Evolutionary conservation across 30 jellyfish, hydroid and myxozoan genomes (phyloP), one percentile per base, ranked within the genome.

Genomic region (Nemopilema nomurai): DNA sequence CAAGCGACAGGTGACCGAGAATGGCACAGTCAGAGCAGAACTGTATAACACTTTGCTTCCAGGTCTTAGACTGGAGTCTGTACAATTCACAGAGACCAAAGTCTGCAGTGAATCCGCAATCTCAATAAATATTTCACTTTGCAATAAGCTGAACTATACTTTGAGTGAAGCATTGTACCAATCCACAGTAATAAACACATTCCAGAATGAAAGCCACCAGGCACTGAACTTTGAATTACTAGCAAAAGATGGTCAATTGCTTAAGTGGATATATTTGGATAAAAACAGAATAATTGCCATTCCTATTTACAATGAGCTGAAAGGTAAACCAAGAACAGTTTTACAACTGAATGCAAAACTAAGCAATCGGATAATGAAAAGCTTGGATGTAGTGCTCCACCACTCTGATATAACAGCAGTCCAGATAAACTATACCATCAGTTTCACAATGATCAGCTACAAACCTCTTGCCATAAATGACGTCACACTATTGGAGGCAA

Each of bases 381-480:
- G 25, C 19, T 19, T 51, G 26, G 79, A 28, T 1, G 21, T 83
- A 29, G 51, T 49, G 52, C 71, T 83, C 62, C 72, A 28, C 53
- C 92, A 83, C 33, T 70, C 81, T 0, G 24, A 13, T 19, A 28
- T 18, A 0, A 53, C 30, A 28, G 62, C 66, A 16, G 21, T 83
- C 20, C 67, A 72, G 18, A 28, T 50, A 0, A 83, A 71, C 17
- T 83, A 33, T 21, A 32, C 69, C 28, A 83, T 83, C 63, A 24
- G 68, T 41, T 30, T 83, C 67, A 83, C 31, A 25, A 71, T 72
- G 49, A 33, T 72, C 29, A 83, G 92, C 73, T 83, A 83, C 75
- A 62, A 27, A 32, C 4, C 67, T 8, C 16, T 70, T 8, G 29
- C 63, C 13, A 21, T 57, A 9, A 62, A 33, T 32, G 86, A 72